Percentiles rank a stretch among this genome's conserved stretches.
Conservation (phyloP, 2,888 invertebrate genomes). For the Vesta saturnalis region DNA sequence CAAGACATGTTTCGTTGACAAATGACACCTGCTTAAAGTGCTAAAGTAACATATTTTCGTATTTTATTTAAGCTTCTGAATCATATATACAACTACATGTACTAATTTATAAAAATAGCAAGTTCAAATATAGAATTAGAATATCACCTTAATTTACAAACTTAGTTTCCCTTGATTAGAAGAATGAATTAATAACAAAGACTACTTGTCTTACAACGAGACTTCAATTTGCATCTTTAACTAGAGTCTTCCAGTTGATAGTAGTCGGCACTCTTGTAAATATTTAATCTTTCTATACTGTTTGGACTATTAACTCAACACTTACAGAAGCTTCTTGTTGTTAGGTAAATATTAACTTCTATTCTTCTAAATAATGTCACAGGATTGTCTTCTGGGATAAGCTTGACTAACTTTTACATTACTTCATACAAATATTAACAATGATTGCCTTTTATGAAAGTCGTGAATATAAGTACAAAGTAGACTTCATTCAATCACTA, state of each 20-base stretch:
- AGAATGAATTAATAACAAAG: constrained; percentile 52
- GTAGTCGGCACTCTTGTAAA: constrained; percentile 39
- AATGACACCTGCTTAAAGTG: constrained; percentile 28
- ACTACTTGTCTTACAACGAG: constrained; percentile 52
- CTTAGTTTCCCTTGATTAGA: constrained; percentile 48
- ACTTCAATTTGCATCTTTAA: constrained; percentile 56
- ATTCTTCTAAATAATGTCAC: constrained; percentile 1
- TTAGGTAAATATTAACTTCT: constrained; percentile 21
- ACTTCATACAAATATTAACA: too few relatives aligned
- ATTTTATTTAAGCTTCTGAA: constrained; percentile 1
- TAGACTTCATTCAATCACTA: too few relatives aligned
- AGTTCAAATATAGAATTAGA: constrained; percentile 26
- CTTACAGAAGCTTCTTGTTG: background rate
- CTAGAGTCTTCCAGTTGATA: constrained; percentile 50
- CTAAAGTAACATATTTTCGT: constrained; percentile 21
- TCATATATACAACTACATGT: background rate
- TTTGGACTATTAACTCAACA: constrained; percentile 23
- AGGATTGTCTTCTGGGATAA: background rate
- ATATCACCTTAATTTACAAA: constrained; percentile 46
- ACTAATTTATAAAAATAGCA: constrained; percentile 9
- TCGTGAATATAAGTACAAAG: too few relatives aligned
- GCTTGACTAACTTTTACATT: background rate
- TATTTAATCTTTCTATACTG: constrained; percentile 21
- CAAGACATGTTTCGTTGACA: constrained; percentile 30
- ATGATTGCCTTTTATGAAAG: too few relatives aligned